Conservation (phyloP, 1,140 invertebrate species). For the Zaprionus vittiger region DNA sequence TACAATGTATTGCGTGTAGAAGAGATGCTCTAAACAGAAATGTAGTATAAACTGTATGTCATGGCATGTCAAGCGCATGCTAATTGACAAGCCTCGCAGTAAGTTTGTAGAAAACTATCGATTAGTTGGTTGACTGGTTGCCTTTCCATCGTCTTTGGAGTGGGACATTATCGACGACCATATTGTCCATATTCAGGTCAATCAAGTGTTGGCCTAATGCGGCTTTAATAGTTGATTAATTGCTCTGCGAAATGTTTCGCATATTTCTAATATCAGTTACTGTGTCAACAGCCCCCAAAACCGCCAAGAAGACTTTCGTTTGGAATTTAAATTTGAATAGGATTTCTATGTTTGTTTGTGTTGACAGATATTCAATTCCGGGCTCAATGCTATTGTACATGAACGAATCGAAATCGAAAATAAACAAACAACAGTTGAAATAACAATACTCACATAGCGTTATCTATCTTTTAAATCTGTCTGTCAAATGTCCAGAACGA, state of each 20-base stretch:
- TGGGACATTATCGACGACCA: not conserved
- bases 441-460: slow-evolving; percentile 18
- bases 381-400: slow-evolving; percentile 27
- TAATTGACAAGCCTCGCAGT: slow-evolving; percentile 44
- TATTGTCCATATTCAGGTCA: slow-evolving; percentile 25
- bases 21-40: slow-evolving; percentile 32
- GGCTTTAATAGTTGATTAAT: slow-evolving; percentile 23
- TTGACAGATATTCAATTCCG: slow-evolving; percentile 41
- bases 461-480: slow-evolving; percentile 47
- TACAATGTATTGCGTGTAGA: slow-evolving; percentile 6
- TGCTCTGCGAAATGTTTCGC: slow-evolving; percentile 7
- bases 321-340: slow-evolving; percentile 37
- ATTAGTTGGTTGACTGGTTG: slow-evolving; percentile 39
- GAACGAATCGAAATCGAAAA: slow-evolving; percentile 37
- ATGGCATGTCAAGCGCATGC: slow-evolving; percentile 46
- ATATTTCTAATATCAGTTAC: slow-evolving; percentile 20
- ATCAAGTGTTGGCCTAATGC: slow-evolving; percentile 22
- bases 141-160: slow-evolving; percentile 10
- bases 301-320: slow-evolving; percentile 22
- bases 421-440: slow-evolving; percentile 33
- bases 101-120: slow-evolving; percentile 33
- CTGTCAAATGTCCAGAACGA: slow-evolving; percentile 41
- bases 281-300: slow-evolving; percentile 18
- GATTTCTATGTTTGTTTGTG: slow-evolving; percentile 13
- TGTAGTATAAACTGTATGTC: slow-evolving; percentile 36